Evolutionary conservation across 2,797 vertebrate species (phyloP), one percentile per base, ranked within the genome.

Genomic region (Premnoplex brunnescens): DNA sequence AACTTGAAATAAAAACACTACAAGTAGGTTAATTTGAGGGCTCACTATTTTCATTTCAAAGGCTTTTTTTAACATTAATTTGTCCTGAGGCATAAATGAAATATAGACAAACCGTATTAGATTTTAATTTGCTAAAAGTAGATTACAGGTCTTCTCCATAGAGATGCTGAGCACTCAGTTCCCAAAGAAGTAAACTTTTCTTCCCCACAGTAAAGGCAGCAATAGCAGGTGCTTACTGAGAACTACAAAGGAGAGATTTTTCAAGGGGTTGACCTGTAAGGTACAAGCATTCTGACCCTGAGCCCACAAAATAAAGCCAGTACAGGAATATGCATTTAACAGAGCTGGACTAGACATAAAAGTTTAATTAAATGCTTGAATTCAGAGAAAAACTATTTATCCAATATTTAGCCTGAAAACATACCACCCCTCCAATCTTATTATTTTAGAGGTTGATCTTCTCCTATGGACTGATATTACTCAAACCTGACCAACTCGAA

Each of bases 101-200:
- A 85, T 66, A 82, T 59, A 89, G 91, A 95, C 64, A 96, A 94
- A 64, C 43, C 0, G 0, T 44, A 85, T 83, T 88, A 83, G 87
- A 81, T 91, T 94, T 95, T 88, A 93, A 88, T 96, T 97, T 93
- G 62, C 66, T 96, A 52, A 37, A 95, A 96, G 75, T 77, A 83
- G 81, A 95, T 85, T 83, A 87, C 49, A 82, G 66, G 28, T 55
- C 34, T 91, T 91, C 62, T 91, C 82, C 72, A 54, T 0, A 73
- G 93, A 94, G 91, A 80, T 8, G 2, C 24, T 48, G 64, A 82
- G 51, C 19, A 24, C 46, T 91, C 71, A 63, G 6, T 72, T 94
- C 34, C 91, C 52, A 89, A 18, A 60, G 32, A 92, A 87, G 28
- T 71, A 67, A 86, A 66, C 21, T 89, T 80, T 87, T 69, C 32